Evolutionary conservation across 1,140 invertebrate species (phyloP), one percentile per base, ranked within the genome.

Genomic region (Araneus ventricosus): DNA sequence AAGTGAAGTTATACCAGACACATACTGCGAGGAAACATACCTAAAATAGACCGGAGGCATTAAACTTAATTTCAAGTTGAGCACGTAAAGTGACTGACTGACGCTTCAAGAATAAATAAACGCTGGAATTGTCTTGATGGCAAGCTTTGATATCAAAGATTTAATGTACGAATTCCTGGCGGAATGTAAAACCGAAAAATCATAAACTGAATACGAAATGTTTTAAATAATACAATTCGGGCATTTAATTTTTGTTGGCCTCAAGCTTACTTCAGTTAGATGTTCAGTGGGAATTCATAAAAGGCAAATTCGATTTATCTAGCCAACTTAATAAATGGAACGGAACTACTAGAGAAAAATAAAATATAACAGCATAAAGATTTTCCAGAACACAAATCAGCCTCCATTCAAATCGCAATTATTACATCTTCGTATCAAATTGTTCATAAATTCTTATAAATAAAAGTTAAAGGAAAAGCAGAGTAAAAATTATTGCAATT

Each of bases 1-100:
- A n/a, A 63, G 59, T 63, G 70, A 37, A 75, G 70, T 75, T 75
- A 34, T 37, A 75, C 70, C 30, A 75, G 70, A 37, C 67, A 17
- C n/a, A 70, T 17, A 41, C 79, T 82, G 17, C 41, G 41, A 84
- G 41, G 41, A 84, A 45, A 52, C 24, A 84, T 45, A 41, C 24
- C 37, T 45, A 52, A 84, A 84, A 84, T 45, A 84, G 80, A 52
- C 80, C 14, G 39, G 1, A 52, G 22, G 41, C 80, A 45, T 84
- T n/a, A 52, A 41, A 52, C 41, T 84, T n/a, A 75, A 75, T 75
- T 75, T 34, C 14, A 34, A 37, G 70, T 34, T 75, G 30, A 75
- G 30, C 70, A 75, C 70, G 30, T 30, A 75, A 27, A 30, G 30
- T 75, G 8, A 17, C 30, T 34, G 4, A 20, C 30, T 22, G 70